A percentile compares a stretch with the other conserved stretches of the same genome.
phyloP scores from a whole-genome alignment of 2,797 vertebrate species.

The Halcyon chelicuti region DNA sequence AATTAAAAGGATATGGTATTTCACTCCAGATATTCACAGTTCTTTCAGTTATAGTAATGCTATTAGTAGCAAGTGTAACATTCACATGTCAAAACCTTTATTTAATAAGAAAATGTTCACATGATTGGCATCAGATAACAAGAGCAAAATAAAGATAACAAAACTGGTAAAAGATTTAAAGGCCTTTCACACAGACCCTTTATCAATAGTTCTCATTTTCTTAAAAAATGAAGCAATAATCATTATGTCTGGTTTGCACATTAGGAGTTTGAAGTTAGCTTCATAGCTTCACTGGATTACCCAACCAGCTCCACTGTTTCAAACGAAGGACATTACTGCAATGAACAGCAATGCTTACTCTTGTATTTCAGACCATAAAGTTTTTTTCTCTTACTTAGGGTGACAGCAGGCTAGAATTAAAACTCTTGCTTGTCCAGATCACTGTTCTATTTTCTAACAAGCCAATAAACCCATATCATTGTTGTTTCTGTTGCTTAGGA shows the following conservation, averaged over 20 bases:
- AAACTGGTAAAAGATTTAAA: background rate
- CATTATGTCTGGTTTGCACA: background rate
- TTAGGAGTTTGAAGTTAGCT: background rate
- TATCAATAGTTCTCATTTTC: background rate
- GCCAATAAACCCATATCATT: background rate
- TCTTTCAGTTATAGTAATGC: background rate
- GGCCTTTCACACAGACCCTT: background rate
- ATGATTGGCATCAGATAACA: background rate
- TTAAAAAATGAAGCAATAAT: background rate
- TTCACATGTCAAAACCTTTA: background rate
- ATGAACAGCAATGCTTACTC: background rate
- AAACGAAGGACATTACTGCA: background rate
- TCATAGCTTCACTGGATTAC: background rate
- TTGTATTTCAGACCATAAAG: background rate
- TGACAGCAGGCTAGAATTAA: background rate
- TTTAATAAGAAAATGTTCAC: background rate
- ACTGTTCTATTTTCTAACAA: background rate
- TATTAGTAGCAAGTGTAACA: background rate
- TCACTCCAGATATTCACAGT: background rate
- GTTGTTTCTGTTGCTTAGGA: background rate
- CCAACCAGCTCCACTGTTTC: background rate
- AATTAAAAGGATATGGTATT: background rate
- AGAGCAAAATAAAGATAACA: background rate
- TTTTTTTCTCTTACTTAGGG: background rate
- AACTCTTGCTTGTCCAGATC: rapidly evolving